A percentile compares a stretch with the other conserved stretches of the same genome.
Evolutionary conservation across 2,113 vertebrate species (phyloP).

Genomic region (Cercocebus atys): DNA sequence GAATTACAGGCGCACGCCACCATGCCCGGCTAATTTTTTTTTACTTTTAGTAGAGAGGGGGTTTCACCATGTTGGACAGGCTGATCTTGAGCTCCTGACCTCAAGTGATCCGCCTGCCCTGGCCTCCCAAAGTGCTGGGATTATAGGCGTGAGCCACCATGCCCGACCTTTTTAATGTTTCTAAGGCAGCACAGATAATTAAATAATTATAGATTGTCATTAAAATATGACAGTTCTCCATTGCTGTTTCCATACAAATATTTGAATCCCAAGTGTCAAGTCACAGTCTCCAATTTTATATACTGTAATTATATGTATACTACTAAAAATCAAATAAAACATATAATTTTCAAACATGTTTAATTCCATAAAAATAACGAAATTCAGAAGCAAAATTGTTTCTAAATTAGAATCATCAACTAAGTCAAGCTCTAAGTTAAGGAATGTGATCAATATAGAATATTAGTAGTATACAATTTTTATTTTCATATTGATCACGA

Average conservation of each 20-base stretch:
- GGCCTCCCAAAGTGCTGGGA: too few species aligned
- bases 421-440: constrained; percentile 44
- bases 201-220: background rate
- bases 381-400: background rate
- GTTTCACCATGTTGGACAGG: too few species aligned
- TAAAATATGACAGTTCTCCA: background rate
- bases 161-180: background rate
- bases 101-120: too few species aligned
- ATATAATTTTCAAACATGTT: background rate
- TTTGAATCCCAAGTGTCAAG: background rate
- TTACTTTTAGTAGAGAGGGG: too few species aligned
- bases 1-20: too few species aligned
- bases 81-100: too few species aligned
- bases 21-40: too few species aligned
- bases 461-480: background rate
- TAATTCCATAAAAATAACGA: background rate
- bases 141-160: too few species aligned
- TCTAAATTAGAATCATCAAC: constrained; percentile 6
- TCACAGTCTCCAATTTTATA: background rate
- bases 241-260: background rate
- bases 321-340: constrained; percentile 16
- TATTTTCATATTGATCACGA: background rate
- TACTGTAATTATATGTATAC: background rate
- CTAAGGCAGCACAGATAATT: background rate
- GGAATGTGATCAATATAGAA: background rate